A percentile compares a stretch with the other conserved stretches of the same genome.
Evolutionary conservation across 2,797 vertebrate genomes (phyloP).

Genomic region (Pseudomugil gertrudae): DNA sequence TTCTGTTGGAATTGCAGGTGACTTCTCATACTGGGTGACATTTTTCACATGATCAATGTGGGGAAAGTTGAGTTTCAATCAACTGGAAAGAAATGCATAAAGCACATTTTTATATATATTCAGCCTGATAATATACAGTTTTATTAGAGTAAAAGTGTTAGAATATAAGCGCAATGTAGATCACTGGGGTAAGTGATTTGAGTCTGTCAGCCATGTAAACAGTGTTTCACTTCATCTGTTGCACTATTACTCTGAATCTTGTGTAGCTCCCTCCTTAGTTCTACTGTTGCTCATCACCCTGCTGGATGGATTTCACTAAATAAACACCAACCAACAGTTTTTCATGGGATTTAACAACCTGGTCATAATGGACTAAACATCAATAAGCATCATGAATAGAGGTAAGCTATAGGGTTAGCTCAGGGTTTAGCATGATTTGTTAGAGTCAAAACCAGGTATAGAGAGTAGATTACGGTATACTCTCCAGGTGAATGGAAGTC

Average conservation of each 20-base stretch:
- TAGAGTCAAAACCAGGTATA: background rate
- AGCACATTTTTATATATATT: background rate
- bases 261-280: conserved; percentile 6
- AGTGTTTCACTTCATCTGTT: conserved; percentile 47
- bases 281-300: conserved; percentile 3
- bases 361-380: background rate
- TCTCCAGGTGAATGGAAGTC: background rate
- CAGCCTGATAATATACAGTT: background rate
- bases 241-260: conserved; percentile 30
- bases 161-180: conserved; percentile 46
- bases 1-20: conserved; percentile 18
- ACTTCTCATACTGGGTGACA: background rate
- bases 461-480: background rate
- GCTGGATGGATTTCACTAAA: conserved; percentile 17
- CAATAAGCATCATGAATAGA: background rate
- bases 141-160: conserved; percentile 16
- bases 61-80: conserved; percentile 2
- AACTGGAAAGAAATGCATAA: background rate
- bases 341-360: background rate
- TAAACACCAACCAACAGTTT: background rate
- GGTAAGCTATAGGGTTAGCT: background rate
- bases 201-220: conserved; percentile 52
- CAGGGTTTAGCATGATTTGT: background rate
- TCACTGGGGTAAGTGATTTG: conserved; percentile 50
- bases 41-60: conserved; percentile 1